A percentile compares a stretch with the other conserved stretches of the same genome.
phyloP scores from a whole-genome alignment of 1,140 invertebrate species.

The Hypothenemus hampei region DNA sequence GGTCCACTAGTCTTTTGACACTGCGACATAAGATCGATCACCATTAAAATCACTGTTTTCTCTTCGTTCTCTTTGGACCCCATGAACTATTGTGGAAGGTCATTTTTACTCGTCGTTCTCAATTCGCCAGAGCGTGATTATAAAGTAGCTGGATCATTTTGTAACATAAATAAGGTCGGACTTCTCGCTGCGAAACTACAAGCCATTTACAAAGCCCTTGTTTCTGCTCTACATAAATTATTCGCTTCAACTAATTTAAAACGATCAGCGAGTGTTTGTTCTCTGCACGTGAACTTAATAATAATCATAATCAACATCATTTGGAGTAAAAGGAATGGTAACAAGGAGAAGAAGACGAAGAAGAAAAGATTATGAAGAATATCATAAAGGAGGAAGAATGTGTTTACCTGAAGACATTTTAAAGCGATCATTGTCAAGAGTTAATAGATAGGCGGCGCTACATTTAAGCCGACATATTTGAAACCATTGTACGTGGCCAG shows the following conservation, averaged over 20 bases:
- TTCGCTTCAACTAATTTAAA: constrained; percentile 20
- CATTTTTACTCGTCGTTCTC: no score
- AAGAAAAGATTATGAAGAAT: no score
- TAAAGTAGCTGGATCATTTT: constrained; percentile 16
- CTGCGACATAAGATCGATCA: no score
- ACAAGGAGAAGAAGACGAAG: no score
- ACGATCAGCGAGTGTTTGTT: constrained; percentile 23
- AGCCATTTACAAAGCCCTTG: constrained; percentile 11
- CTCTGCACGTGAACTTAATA: no score
- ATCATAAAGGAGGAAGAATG: no score
- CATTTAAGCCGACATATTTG: constrained; percentile 12
- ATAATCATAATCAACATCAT: no score
- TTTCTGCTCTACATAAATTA: constrained; percentile 23
- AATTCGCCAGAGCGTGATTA: background rate
- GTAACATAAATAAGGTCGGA: constrained; percentile 18
- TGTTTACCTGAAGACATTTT: no score
- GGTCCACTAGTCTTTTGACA: background rate
- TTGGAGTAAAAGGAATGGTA: no score
- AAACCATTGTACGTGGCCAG: constrained; percentile 17
- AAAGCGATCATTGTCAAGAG: constrained; percentile 18
- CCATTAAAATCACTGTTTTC: no score
- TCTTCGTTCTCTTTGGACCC: no score
- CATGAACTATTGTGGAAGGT: no score
- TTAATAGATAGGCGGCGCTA: constrained; percentile 25
- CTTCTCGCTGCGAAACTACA: constrained; percentile 20